A percentile compares a stretch with the other conserved stretches of the same genome.
phyloP scores from a whole-genome alignment of 2,113 vertebrate species.

The Tragelaphus scriptus region DNA sequence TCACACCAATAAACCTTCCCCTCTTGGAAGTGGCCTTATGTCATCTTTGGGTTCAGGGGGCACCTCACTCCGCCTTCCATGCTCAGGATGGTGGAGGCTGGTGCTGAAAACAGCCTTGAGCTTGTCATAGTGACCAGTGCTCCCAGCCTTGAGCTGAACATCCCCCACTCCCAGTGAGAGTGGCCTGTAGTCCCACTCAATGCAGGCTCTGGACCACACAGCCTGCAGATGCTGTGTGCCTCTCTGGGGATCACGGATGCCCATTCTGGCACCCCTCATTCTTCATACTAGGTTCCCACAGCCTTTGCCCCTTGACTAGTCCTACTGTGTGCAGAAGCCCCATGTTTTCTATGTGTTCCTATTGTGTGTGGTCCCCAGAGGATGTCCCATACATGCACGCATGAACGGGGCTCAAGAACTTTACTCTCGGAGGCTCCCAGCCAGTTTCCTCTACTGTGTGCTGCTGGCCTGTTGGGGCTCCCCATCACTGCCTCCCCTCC shows the following conservation, averaged over 20 bases:
- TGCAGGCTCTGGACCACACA: not conserved
- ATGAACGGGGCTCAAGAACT: not conserved
- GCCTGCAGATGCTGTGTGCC: rapidly evolving
- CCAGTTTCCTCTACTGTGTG: not conserved
- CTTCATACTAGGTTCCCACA: not conserved
- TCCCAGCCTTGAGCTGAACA: not conserved
- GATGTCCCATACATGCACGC: rapidly evolving
- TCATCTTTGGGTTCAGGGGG: not conserved
- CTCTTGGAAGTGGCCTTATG: not conserved
- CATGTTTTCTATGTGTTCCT: not conserved
- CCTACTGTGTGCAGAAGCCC: not conserved
- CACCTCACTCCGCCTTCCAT: rapidly evolving
- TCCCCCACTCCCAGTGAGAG: too few species aligned
- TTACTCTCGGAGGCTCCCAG: not conserved
- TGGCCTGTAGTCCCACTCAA: rapidly evolving
- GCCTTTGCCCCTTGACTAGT: not conserved
- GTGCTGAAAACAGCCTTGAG: not conserved
- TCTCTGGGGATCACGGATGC: not conserved
- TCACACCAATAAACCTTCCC: conserved; percentile 45
- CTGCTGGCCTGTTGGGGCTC: not conserved
- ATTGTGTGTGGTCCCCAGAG: not conserved
- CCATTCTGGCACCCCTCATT: too few species aligned
- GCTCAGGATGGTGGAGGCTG: not conserved
- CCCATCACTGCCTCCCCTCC: not conserved
- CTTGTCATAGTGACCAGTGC: not conserved